Evolutionary conservation across 2,113 vertebrate species (phyloP).

Genomic region (Camelus dromedarius): DNA sequence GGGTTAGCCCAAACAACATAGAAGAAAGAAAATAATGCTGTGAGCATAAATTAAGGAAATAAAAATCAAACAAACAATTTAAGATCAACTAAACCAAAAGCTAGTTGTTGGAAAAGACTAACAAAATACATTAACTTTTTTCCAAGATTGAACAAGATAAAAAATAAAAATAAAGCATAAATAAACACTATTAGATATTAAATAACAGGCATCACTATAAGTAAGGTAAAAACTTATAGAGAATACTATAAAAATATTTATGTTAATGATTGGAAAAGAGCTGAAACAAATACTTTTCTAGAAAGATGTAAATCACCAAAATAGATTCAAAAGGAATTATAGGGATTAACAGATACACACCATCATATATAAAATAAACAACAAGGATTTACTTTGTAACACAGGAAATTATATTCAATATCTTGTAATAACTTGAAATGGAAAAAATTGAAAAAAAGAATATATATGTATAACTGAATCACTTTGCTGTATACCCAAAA

Average conservation of each 20-base stretch:
- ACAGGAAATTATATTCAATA: no score
- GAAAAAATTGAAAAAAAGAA: no score
- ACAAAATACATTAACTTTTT: neutral
- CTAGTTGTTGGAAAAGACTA: neutral
- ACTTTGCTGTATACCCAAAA: no score
- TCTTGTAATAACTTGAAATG: no score
- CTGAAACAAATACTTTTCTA: neutral
- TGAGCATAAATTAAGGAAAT: neutral
- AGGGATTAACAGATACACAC: no score
- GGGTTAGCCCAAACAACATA: neutral
- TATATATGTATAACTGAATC: no score
- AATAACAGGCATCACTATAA: neutral
- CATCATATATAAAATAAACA: no score
- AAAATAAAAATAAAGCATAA: neutral
- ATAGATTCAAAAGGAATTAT: conserved; percentile 1
- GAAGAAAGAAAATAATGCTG: neutral
- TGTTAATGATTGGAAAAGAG: neutral
- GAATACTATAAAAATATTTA: neutral
- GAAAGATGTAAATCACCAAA: neutral
- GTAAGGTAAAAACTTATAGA: neutral
- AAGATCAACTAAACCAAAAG: neutral
- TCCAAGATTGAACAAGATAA: neutral
- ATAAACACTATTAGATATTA: neutral
- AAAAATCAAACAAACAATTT: neutral
- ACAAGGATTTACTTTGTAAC: no score